A percentile compares a stretch with the other conserved stretches of the same genome.
phyloP scores from a whole-genome alignment of 2,113 vertebrate genomes.

The Nothocercus julius region DNA sequence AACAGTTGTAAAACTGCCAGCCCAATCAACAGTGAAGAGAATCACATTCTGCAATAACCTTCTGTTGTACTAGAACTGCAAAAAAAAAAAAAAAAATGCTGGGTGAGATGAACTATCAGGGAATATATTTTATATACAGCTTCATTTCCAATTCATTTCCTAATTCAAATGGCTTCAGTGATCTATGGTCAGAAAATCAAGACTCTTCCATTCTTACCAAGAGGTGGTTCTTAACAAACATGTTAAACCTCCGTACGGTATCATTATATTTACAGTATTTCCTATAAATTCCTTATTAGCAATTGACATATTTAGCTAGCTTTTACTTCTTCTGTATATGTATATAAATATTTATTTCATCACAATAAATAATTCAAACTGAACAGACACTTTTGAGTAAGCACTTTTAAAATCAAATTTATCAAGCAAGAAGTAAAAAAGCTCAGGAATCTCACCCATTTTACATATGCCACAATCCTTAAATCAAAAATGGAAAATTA shows the following conservation, averaged over 20 bases:
- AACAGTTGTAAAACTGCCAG: constrained; percentile 5
- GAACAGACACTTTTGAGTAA: not conserved
- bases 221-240: not conserved
- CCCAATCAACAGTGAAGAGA: not conserved
- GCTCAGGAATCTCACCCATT: not conserved
- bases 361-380: not conserved
- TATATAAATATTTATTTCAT: not conserved
- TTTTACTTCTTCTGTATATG: not conserved
- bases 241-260: not conserved
- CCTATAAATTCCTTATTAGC: not conserved
- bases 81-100: not conserved
- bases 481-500: not conserved
- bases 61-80: not conserved
- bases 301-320: not conserved
- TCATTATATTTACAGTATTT: not conserved
- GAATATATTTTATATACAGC: not conserved
- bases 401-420: not conserved
- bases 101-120: not conserved
- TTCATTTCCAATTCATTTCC: not conserved
- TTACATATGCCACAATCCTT: not conserved
- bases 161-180: not conserved
- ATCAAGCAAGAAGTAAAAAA: not conserved
- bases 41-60: not conserved
- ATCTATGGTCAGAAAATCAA: not conserved
- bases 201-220: not conserved